Evolutionary conservation across 2,113 vertebrate species (phyloP).

Genomic region (Charina bottae): DNA sequence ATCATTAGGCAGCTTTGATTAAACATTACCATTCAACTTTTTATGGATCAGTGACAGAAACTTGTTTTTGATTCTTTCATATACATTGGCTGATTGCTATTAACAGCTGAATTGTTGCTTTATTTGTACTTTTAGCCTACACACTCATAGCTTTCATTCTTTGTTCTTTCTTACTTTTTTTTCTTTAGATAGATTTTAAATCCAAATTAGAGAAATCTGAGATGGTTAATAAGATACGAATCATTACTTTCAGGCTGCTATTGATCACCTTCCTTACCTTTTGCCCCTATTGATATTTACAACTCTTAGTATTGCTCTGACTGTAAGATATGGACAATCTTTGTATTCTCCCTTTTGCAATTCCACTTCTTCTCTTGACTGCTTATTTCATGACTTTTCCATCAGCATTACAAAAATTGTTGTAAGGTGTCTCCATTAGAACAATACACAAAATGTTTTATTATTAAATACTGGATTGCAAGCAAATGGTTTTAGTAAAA

Average conservation of each 20-base stretch:
- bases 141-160: constrained; percentile 32
- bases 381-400: constrained; percentile 38
- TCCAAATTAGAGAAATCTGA: constrained; percentile 45
- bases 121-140: background rate
- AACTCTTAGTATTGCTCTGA: background rate
- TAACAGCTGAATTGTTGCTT: constrained; percentile 43
- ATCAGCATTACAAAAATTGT: background rate
- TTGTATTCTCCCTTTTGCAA: background rate
- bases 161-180: constrained; percentile 14
- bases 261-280: constrained; percentile 36
- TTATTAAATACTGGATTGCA: background rate
- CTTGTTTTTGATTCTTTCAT: constrained; percentile 10
- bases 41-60: constrained; percentile 45
- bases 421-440: background rate
- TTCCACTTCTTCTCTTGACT: background rate
- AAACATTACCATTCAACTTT: constrained; percentile 43
- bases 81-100: background rate
- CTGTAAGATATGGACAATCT: background rate
- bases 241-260: constrained; percentile 32
- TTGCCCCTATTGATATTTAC: constrained; percentile 37
- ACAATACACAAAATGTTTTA: background rate
- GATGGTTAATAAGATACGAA: constrained; percentile 13
- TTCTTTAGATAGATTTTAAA: constrained; percentile 49
- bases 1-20: constrained; percentile 48
- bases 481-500: background rate